Percentiles rank a stretch among this genome's conserved stretches.
These are phyloP conservation scores for Henricia sp. DNA, from an alignment of 53 echinoderm and acorn worm genomes.

Conservation along the genomic window DNA sequence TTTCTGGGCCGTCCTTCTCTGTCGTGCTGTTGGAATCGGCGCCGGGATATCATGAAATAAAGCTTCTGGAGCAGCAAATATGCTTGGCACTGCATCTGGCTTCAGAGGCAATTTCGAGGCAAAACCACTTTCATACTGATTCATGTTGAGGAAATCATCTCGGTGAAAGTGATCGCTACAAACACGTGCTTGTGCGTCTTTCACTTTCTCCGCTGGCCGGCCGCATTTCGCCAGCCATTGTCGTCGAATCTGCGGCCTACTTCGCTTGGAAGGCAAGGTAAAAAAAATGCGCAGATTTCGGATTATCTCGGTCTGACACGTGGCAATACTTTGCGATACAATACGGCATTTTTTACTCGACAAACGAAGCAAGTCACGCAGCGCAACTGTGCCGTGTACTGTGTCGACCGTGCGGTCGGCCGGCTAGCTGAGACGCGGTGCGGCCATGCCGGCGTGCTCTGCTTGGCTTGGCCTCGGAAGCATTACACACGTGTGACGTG, in stretches of 20 bases:
- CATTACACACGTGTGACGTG: slow-evolving; percentile 1
- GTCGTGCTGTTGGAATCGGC: background rate
- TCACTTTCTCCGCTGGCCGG: slow-evolving; percentile 10
- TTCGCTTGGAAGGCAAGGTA: slow-evolving; percentile 1
- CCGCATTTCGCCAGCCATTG: slow-evolving; percentile 14
- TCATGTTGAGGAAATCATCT: slow-evolving; percentile 1
- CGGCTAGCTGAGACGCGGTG: background rate
- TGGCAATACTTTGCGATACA: slow-evolving; percentile 10
- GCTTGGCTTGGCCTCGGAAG: background rate
- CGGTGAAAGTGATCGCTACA: background rate
- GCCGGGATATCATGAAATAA: background rate
- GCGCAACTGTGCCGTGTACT: background rate
- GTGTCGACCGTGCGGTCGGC: background rate
- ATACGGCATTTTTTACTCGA: background rate
- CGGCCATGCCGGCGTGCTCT: background rate
- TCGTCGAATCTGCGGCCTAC: background rate
- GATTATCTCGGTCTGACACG: slow-evolving; percentile 5
- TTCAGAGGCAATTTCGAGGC: background rate
- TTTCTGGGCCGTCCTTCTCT: slow-evolving; percentile 10
- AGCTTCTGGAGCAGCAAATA: slow-evolving; percentile 13
- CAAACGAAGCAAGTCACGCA: too few relatives aligned
- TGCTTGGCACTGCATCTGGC: slow-evolving; percentile 4
- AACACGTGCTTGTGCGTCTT: slow-evolving; percentile 2
- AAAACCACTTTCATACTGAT: slow-evolving; percentile 2
- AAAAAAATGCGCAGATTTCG: slow-evolving; percentile 2